Base-by-base conservation (phyloP, 2,113 vertebrate genomes). In the Larimichthys polyactis region DNA sequence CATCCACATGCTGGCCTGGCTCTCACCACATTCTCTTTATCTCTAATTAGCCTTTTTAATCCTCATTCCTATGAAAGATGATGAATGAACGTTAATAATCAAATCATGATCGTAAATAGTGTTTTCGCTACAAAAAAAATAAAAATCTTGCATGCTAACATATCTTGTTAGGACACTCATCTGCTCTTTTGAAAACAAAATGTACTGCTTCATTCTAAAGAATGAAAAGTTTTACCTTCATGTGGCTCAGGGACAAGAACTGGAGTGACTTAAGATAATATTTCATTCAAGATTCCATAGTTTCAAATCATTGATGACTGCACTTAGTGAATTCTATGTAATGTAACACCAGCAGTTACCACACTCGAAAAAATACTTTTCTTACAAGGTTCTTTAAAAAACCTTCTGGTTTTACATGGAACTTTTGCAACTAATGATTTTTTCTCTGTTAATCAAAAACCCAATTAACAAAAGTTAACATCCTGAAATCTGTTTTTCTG, bases 51-150 rank as follows among this genome's bases (percentile, higher is more conserved):
- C 94, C 94, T 94, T 95, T 95, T 94, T 78, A 95, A 82, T 93
- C 94, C 94, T 95, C 94, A 96, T 95, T 96, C 95, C 95, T 96
- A 95, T 94, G 95, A 96, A 96, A 95, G 94, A 95, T 96, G 94
- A 96, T 95, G 91, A 96, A 95, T 95, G 94, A 95, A 94, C 32
- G 59, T 63, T 11, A 79, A 69, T 63, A 91, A 92, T 90, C 85
- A 93, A 94, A 93, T 90, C 81, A 88, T 67, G 32, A 44, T 15
- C 79, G 87, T 90, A 85, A 89, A 90, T 90, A 87, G 89, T 90
- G 79, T 84, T 90, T 90, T 85, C 54, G 71, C 72, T 79, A 74
- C 40, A 70, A 49, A 89, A 65, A 90, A 93, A 86, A 81, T 6
- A 36, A 36, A 36, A 36, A 36, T 36, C 20, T 24, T 64, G 16